These are phyloP conservation scores for Syngnathus scovelli DNA, from an alignment of 2,113 vertebrate genomes.

Conservation along the genomic window DNA sequence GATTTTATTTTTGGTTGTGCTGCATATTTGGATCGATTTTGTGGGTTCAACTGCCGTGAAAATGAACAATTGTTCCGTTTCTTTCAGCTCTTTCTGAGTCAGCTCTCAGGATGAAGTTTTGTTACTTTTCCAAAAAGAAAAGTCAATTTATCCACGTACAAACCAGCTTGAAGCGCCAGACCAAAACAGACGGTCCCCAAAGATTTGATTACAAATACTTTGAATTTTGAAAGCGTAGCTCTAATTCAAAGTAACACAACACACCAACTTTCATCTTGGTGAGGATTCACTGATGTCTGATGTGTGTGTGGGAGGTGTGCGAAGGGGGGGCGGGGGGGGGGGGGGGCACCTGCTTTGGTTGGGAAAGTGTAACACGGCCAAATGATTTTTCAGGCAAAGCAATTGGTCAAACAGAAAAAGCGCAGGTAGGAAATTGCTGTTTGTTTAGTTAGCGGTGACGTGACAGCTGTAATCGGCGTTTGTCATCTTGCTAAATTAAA, in stretches of 20 bases:
- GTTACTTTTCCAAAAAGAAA: neutral
- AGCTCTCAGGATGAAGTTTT: slow-evolving; percentile 28
- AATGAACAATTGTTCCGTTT: neutral
- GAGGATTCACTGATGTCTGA: slow-evolving; percentile 39
- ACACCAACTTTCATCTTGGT: slow-evolving; percentile 52
- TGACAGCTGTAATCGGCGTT: slow-evolving; percentile 2
- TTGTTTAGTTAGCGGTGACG: slow-evolving; percentile 20
- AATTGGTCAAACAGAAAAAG: slow-evolving; percentile 31
- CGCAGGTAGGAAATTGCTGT: slow-evolving; percentile 8
- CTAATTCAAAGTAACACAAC: slow-evolving; percentile 53
- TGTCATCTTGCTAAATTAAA: slow-evolving; percentile 5
- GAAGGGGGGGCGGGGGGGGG: slow-evolving; percentile 25
- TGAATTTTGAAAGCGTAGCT: slow-evolving; percentile 33
- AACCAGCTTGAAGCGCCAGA: slow-evolving; percentile 49
- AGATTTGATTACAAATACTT: slow-evolving; percentile 52
- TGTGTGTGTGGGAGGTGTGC: slow-evolving; percentile 16
- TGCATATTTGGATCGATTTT: no score
- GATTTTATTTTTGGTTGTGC: neutral
- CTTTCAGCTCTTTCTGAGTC: slow-evolving; percentile 19
- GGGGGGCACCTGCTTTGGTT: slow-evolving; percentile 40
- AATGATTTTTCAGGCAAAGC: slow-evolving; percentile 12
- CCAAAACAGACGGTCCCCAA: slow-evolving; percentile 45
- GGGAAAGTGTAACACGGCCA: slow-evolving; percentile 13
- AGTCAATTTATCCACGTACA: neutral
- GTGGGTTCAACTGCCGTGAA: neutral